A percentile compares a stretch with the other conserved stretches of the same genome.
phyloP scores from a whole-genome alignment of 2,797 vertebrate genomes.

The Erpetoichthys calabaricus region DNA sequence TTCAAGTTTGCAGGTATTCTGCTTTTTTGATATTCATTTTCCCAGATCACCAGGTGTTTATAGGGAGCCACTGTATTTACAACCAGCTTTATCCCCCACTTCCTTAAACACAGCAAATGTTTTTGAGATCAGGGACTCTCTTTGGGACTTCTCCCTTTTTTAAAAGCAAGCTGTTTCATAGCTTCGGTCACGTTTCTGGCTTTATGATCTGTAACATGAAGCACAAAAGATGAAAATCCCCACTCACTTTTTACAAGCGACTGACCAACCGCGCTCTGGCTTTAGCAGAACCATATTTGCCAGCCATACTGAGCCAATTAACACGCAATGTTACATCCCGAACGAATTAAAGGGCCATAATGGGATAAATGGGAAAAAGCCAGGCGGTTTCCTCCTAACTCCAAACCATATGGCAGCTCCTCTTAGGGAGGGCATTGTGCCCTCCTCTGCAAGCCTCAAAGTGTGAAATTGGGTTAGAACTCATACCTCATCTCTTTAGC shows the following conservation, averaged over 20 bases:
- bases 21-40: no score
- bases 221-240: conserved; percentile 8
- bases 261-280: conserved; percentile 26
- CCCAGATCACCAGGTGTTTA: no score
- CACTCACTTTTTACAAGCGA: conserved; percentile 17
- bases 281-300: conserved; percentile 42
- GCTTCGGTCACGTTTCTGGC: conserved; percentile 8
- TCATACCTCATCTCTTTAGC: conserved; percentile 40
- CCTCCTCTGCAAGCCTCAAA: conserved; percentile 42
- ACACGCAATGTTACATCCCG: conserved; percentile 58
- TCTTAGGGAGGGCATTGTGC: conserved; percentile 41
- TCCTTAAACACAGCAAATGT: no score
- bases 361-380: conserved; percentile 59
- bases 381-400: conserved; percentile 54
- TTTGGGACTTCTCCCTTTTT: no score
- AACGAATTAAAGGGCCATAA: conserved; percentile 63
- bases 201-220: conserved; percentile 3
- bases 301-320: conserved; percentile 63
- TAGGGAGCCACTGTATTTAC: no score
- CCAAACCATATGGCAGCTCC: conserved; percentile 54
- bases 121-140: no score
- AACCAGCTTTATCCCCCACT: no score
- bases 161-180: neutral
- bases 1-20: no score
- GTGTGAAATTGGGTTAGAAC: conserved; percentile 70